Evolutionary conservation across 1,140 invertebrate genomes (phyloP).

Genomic region (Acromyrmex charruanus): DNA sequence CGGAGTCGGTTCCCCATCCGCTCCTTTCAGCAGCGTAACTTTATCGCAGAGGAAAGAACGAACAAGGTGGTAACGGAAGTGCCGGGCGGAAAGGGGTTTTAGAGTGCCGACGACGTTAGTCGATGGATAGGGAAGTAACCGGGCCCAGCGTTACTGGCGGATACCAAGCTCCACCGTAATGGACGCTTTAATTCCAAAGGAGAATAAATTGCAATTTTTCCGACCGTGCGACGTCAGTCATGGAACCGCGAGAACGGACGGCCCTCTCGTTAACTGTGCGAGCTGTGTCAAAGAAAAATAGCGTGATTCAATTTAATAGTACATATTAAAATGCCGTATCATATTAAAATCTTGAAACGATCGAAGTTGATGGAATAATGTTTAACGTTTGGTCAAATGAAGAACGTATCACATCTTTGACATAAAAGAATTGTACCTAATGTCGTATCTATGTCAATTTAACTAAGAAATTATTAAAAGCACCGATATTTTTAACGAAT

Average conservation of each 20-base stretch:
- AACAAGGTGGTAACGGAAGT: slow-evolving; percentile 5
- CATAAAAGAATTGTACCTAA: background rate
- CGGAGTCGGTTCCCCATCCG: slow-evolving; percentile 38
- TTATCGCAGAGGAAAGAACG: slow-evolving; percentile 62
- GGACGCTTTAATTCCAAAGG: slow-evolving; percentile 67
- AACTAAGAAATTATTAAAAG: background rate
- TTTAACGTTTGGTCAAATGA: background rate
- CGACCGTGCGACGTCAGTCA: slow-evolving; percentile 18
- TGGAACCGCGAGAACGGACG: background rate
- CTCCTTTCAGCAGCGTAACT: slow-evolving; percentile 57
- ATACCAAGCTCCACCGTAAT: slow-evolving; percentile 51
- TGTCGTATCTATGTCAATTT: background rate
- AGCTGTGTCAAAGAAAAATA: slow-evolving; percentile 57
- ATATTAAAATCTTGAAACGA: slow-evolving; percentile 64
- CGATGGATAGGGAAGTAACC: slow-evolving; percentile 38
- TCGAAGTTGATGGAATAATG: slow-evolving; percentile 20
- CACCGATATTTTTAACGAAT: background rate
- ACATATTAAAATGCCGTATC: background rate
- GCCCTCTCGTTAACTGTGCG: slow-evolving; percentile 3
- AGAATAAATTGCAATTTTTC: slow-evolving; percentile 75
- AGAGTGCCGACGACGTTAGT: slow-evolving; percentile 28
- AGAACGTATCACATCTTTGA: background rate
- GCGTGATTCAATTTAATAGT: slow-evolving; percentile 49
- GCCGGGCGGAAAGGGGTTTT: slow-evolving; percentile 30
- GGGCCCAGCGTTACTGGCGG: slow-evolving; percentile 16